Evolutionary conservation across 2,888 invertebrate genomes (phyloP).

Genomic region (Tinea semifulvella): DNA sequence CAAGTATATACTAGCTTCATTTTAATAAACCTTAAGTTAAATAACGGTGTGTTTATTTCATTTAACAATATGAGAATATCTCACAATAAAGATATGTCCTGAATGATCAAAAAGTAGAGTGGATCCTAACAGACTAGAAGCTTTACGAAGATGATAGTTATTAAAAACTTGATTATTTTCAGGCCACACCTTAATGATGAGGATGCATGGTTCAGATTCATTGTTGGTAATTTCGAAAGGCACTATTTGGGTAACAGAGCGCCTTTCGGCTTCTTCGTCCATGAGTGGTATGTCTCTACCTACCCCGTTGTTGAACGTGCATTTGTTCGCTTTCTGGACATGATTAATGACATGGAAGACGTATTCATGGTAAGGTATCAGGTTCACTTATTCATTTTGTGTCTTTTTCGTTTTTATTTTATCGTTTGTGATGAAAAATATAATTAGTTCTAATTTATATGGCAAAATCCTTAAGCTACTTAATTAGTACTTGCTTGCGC

Average conservation of each 20-base stretch:
- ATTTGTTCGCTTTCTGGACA: constrained; percentile 62
- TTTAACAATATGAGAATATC: too few species aligned
- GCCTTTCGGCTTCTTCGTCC: constrained; percentile 73
- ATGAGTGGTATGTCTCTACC: constrained; percentile 66
- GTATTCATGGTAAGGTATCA: constrained; percentile 63
- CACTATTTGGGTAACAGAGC: constrained; percentile 71
- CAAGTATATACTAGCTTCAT: too few species aligned
- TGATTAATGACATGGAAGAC: constrained; percentile 59
- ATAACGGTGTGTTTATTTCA: too few species aligned
- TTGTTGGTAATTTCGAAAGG: constrained; percentile 69
- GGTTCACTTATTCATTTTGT: not conserved
- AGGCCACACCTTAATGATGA: constrained; percentile 39
- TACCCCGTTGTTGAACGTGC: constrained; percentile 55
- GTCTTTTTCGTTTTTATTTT: not conserved
- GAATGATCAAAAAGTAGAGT: too few species aligned
- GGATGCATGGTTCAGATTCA: constrained; percentile 61
- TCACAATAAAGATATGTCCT: too few species aligned
- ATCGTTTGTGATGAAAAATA: too few species aligned
- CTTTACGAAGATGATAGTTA: too few species aligned
- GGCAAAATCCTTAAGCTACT: too few species aligned
- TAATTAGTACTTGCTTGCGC: too few species aligned
- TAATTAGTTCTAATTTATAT: too few species aligned
- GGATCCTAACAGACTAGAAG: too few species aligned
- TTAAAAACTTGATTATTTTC: constrained; percentile 14
- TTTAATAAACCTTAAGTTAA: too few species aligned